phyloP scores from a whole-genome alignment of 2,797 vertebrate species.

The Dipus sagitta region DNA sequence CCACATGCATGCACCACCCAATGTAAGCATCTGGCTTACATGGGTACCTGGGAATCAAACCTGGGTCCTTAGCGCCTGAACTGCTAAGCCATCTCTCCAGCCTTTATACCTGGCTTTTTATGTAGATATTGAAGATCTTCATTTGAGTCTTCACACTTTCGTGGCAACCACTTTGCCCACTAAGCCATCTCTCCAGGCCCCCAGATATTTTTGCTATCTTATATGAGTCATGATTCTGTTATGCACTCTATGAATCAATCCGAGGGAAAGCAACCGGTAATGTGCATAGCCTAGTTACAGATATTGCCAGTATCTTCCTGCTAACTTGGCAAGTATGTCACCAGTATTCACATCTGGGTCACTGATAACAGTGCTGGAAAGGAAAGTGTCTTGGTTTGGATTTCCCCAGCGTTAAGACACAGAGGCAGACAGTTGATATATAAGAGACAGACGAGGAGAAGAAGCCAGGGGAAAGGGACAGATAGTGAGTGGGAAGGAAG shows the following conservation, averaged over 20 bases:
- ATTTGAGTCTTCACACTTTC: too few relatives aligned
- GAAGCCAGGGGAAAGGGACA: not conserved
- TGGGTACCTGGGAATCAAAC: too few relatives aligned
- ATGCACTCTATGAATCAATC: not conserved
- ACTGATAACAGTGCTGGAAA: not conserved
- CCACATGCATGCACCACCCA: too few relatives aligned
- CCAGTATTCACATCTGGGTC: not conserved
- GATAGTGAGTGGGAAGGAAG: rapidly evolving
- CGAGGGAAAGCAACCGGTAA: not conserved
- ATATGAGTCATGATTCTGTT: slow-evolving; percentile 12
- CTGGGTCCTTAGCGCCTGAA: too few relatives aligned
- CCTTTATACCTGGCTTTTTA: too few relatives aligned
- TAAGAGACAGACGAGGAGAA: not conserved
- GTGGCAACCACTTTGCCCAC: too few relatives aligned
- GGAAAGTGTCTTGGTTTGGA: not conserved
- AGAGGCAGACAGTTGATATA: not conserved
- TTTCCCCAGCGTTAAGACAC: not conserved
- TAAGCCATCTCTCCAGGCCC: too few relatives aligned
- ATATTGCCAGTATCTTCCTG: not conserved
- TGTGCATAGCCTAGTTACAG: not conserved
- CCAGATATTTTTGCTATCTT: slow-evolving; percentile 5
- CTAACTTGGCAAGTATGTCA: not conserved
- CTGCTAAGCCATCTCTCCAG: too few relatives aligned
- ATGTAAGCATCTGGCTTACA: too few relatives aligned
- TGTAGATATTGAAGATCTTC: too few relatives aligned